Evolutionary conservation across 2,113 vertebrate species (phyloP).

Genomic region (Odobenus rosmarus): DNA sequence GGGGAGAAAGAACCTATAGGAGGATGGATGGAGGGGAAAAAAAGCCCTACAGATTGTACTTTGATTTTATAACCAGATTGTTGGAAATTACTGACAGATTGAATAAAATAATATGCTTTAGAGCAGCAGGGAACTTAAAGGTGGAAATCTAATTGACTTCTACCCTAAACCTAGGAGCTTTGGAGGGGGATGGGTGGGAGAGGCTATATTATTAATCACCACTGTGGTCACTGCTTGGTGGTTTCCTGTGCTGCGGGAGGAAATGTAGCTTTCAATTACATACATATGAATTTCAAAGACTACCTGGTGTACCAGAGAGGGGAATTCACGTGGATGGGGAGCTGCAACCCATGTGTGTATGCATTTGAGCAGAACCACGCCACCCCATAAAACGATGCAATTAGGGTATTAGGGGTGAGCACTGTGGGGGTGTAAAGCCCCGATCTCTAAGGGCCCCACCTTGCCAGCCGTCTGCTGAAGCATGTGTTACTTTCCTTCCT

Average conservation of each 20-base stretch:
- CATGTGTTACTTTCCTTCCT: not conserved
- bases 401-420: not conserved
- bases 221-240: not conserved
- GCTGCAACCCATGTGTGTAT: fast-evolving
- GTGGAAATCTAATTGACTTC: conserved; percentile 56
- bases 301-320: not conserved
- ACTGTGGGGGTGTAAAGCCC: fast-evolving
- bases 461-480: not conserved
- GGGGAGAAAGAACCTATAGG: not conserved
- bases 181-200: no score
- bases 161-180: not conserved
- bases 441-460: not conserved
- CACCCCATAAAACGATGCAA: not conserved
- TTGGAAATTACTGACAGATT: conserved; percentile 49
- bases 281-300: conserved; percentile 19
- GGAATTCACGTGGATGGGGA: fast-evolving
- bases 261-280: conserved; percentile 12
- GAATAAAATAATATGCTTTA: not conserved
- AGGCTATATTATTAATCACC: not conserved
- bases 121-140: not conserved
- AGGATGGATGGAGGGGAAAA: not conserved
- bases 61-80: conserved; percentile 37
- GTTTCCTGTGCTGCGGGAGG: not conserved
- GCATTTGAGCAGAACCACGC: not conserved
- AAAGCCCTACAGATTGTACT: not conserved